Evolutionary conservation across 1,140 invertebrate species (phyloP), one percentile per base, ranked within the genome.

Genomic region (Cecropterus lyciades): DNA sequence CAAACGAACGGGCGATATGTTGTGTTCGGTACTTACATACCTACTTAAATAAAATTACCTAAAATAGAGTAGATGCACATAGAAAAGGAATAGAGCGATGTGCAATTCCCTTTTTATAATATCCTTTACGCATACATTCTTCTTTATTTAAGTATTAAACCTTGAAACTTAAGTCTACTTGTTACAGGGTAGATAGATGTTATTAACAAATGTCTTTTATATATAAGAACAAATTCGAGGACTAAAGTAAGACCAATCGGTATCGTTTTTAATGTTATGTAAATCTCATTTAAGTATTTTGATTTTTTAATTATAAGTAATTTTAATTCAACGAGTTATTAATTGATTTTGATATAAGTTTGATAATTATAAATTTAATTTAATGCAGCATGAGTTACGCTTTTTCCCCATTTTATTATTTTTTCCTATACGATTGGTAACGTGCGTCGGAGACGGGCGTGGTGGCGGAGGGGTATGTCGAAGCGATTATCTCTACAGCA

Each of bases 351-450:
- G 20, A 46, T 27, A 55, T 65, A 55, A 24, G 24, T 55, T 65
- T 33, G 53, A 56, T 37, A 46, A 52, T 49, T 72, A 55, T 65
- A 59, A 48, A 72, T 80, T 81, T 82, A 33, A 74, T 73, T 81
- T 83, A 78, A 74, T 73, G 82, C 85, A 82, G 88, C 88, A 91
- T 91, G 88, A 72, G 59, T 73, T 76, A 72, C 72, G 86, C 85
- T 89, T 89, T 70, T 78, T 79, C 77, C 33, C 70, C 75, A 77
- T 57, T 74, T 75, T 76, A 77, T 83, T 80, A 75, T 84, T 77
- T 83, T 73, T 68, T 79, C 77, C 72, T 77, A 52, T 73, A 79
- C 60, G 20, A 63, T 76, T 73, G 73, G 76, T 75, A 71, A 77
- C 66, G 67, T 62, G 76, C 72, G 75, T 72, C 62, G 55, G 59